Base-by-base conservation (phyloP, 2,113 vertebrate species). In the Sebastes schlegelii region DNA sequence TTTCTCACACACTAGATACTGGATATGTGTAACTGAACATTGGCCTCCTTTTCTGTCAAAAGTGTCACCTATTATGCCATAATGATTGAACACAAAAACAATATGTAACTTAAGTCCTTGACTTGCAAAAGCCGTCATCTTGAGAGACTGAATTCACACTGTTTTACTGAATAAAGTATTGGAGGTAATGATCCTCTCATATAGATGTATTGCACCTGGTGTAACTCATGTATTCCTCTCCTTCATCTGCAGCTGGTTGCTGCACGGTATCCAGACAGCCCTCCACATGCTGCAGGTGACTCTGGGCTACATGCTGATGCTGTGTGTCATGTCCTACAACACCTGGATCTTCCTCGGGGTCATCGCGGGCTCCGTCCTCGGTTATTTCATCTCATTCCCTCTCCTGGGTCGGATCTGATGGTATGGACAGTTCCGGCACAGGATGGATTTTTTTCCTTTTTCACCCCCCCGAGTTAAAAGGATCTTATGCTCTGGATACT, bases 251-350 rank as follows among this genome's bases (percentile, higher is more conserved):
- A 92, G 45, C 74, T 97, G 96, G 92, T 19, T 91, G 72, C 93
- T 93, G 88, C 97, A 98, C 9, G 48, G 93, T 0, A 78, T 91
- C 46, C 96, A 97, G 95, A 95, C 97, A 0, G 74, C 94, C 54
- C 91, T 99, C 76, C 98, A 99, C 23, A 63, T 97, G 8, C 9
- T 93, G 74, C 98, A 99, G 92, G 97, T 99, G 92, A 89, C 96
- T 62, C 92, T 98, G 43, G 96, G 97, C 85, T 99, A 99, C 93
- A 93, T 96, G 93, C 86, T 99, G 86, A 99, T 99, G 98, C 82
- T 99, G 86, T 97, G 97, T 0, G 97, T 98, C 55, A 99, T 99
- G 98, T 96, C 97, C 85, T 99, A 99, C 95, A 99, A 99, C 8
- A 88, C 94, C 46, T 98, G 98, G 97, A 97, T 99, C 93, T 99